A percentile compares a stretch with the other conserved stretches of the same genome.
Evolutionary conservation across 2,797 vertebrate species (phyloP).

Genomic region (Tympanoctomys barrerae): DNA sequence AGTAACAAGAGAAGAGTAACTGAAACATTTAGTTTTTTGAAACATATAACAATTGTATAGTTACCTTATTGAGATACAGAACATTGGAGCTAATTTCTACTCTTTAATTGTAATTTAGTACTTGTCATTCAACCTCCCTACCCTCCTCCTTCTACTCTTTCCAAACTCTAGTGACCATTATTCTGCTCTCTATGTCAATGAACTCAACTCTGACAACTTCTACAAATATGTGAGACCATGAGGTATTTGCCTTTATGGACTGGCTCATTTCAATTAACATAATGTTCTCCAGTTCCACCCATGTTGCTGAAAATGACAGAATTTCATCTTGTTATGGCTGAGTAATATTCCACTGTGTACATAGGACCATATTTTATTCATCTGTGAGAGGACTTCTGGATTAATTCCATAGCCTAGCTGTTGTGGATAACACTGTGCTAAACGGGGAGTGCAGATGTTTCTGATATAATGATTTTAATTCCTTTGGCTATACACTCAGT

Average conservation of each 20-base stretch:
- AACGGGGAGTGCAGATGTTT: not conserved
- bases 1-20: no score
- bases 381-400: not conserved
- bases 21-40: not conserved
- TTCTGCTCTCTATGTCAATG: not conserved
- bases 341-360: not conserved
- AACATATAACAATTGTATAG: not conserved
- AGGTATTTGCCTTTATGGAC: not conserved
- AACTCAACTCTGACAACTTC: not conserved
- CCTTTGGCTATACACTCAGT: not conserved
- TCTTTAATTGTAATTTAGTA: not conserved
- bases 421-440: not conserved
- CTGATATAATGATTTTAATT: not conserved
- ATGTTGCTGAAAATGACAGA: not conserved
- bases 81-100: not conserved
- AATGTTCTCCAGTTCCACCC: not conserved
- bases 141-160: not conserved
- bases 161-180: not conserved
- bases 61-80: not conserved
- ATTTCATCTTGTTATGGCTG: not conserved
- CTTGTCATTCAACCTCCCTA: not conserved
- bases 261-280: not conserved
- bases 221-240: not conserved
- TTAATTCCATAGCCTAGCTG: not conserved
- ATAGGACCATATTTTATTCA: not conserved